phyloP scores from a whole-genome alignment of 2,113 vertebrate genomes.

The Megalops atlanticus region DNA sequence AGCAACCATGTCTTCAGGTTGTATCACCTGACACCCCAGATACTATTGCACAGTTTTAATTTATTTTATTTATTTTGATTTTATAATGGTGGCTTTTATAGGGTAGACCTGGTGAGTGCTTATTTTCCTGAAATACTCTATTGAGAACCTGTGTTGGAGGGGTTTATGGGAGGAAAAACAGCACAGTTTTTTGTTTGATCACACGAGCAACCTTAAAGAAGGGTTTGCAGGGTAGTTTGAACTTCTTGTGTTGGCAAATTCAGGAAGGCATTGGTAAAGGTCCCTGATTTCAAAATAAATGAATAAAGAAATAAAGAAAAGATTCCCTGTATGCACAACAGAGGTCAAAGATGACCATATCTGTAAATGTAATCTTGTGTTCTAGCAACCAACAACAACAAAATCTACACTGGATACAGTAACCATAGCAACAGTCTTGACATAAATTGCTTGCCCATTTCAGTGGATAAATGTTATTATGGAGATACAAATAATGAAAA shows the following conservation, averaged over 20 bases:
- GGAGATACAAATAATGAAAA: neutral
- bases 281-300: too few species aligned
- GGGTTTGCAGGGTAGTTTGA: neutral
- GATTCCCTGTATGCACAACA: neutral
- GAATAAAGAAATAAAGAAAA: neutral
- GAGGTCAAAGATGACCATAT: constrained; percentile 5
- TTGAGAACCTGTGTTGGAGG: neutral
- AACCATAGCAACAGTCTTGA: neutral
- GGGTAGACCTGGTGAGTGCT: neutral
- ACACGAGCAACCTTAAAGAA: neutral
- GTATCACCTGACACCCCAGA: too few species aligned
- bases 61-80: neutral
- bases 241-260: neutral
- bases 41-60: too few species aligned
- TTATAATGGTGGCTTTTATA: neutral
- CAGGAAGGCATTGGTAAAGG: neutral
- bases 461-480: neutral
- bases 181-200: neutral
- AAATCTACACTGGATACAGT: neutral
- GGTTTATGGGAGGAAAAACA: neutral
- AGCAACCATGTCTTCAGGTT: neutral
- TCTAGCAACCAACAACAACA: neutral
- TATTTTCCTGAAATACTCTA: neutral
- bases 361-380: neutral
- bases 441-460: neutral